Evolutionary conservation across 30 jellyfish, hydroid and myxozoan species (phyloP), one percentile per base, ranked within the genome.

Genomic region (Hydra vulgaris): DNA sequence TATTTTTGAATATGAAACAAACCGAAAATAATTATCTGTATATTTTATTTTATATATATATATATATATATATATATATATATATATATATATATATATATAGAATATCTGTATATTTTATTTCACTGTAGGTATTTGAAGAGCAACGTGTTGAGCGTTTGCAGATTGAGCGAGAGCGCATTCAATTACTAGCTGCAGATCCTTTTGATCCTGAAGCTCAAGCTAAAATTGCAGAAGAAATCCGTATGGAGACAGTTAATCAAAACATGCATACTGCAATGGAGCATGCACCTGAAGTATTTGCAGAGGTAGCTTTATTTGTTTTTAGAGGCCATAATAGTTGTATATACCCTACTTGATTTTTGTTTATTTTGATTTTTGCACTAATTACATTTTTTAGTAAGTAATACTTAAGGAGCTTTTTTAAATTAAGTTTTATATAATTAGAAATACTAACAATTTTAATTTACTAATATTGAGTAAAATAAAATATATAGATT

Each of bases 261-360:
- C 88, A 94, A 71, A 94, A 94, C 53, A 94, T 94, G 99, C 96
- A 87, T 25, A 94, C 96, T 15, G 99, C 99, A 17, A 94, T 94
- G 99, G 99, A 94, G 74, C 85, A 83, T 77, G 87, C 83, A 70
- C 99, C 99, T 15, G 99, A 94, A 74, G 87, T 96, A 56, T 94
- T 88, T 76, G 99, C 97, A 26, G 87, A 80, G 87, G 87, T 80
- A 66, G 53, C 23, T 12, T 25, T 25, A n/a, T 0, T n/a, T 15
- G 3, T 25, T 0, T 74, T 8, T 17, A 21, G 0, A 71, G 17
- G 61, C 61, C 61, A 40, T 12, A 40, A n/a, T n/a, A n/a, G n/a
- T n/a, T n/a, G n/a, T n/a, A n/a, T n/a, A n/a, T n/a, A n/a, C n/a
- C n/a, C n/a, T n/a, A n/a, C n/a, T n/a, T n/a, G n/a, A n/a, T n/a